Conservation (phyloP, 1,140 invertebrate species). For the Pollicipes pollicipes region DNA sequence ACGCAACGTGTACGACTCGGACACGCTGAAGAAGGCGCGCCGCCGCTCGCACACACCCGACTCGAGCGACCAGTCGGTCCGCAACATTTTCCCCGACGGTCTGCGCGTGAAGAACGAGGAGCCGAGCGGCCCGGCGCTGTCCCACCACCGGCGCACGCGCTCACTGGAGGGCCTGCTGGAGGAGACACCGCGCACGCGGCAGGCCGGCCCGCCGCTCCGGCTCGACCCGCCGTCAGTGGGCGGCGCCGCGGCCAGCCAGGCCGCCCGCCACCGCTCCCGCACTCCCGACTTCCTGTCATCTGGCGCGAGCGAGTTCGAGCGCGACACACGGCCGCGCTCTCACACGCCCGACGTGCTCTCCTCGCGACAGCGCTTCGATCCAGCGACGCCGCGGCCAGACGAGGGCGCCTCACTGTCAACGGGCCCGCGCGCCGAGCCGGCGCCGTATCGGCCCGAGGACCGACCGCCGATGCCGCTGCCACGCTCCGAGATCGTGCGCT, state of each 20-base stretch:
- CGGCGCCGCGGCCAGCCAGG: no score
- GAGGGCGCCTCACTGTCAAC: neutral
- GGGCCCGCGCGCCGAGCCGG: neutral
- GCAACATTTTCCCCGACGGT: constrained; percentile 19
- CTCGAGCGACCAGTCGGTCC: constrained; percentile 12
- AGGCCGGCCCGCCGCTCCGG: neutral
- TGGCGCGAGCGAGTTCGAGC: neutral
- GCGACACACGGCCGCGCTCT: neutral
- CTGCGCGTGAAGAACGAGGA: constrained; percentile 16
- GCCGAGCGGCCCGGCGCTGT: neutral
- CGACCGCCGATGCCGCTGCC: constrained; percentile 9
- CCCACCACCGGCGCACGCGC: constrained; percentile 24
- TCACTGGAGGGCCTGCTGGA: constrained; percentile 45
- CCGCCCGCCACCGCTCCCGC: neutral
- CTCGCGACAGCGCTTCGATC: neutral
- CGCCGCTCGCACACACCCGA: constrained; percentile 16
- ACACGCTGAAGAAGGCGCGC: constrained; percentile 17
- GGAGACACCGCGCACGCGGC: constrained; percentile 24
- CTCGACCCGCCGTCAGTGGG: neutral
- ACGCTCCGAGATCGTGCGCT: constrained; percentile 3
- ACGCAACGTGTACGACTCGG: constrained; percentile 23
- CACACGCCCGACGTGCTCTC: neutral
- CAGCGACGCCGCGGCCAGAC: neutral
- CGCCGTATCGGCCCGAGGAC: constrained; percentile 3
- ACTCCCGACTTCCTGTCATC: neutral